Evolutionary conservation across 2,888 invertebrate species (phyloP), one percentile per base, ranked within the genome.

Genomic region (Barypeithes pellucidus): DNA sequence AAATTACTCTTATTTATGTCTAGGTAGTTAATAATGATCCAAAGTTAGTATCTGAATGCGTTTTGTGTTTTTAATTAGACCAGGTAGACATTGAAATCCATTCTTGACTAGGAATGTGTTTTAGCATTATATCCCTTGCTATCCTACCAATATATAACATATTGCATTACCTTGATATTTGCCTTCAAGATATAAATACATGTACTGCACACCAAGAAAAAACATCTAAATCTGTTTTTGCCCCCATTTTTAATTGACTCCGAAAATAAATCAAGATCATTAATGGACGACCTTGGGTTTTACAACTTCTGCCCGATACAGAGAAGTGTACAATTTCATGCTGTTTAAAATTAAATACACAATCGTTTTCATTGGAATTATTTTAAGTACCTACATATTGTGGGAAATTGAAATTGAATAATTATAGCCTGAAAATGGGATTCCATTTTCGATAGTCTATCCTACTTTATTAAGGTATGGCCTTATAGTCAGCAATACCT

Each of bases 261-360:
- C 54, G 33, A 57, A 57, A 57, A 57, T 57, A 57, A 57, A 57
- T 57, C 54, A 18, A 33, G 54, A 36, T 18, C 36, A 33, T 16
- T 57, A 33, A 16, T 8, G 33, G 33, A 11, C 16, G 18, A 57
- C 54, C 54, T 57, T 57, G 54, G 54, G 33, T 57, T 50, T 33
- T 54, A 54, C 29, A 54, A 54, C 33, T 41, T 16, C 43, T 57
- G 16, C 33, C 54, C 0, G 33, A 16, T 29, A 11, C 16, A 33
- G 50, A 24, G 50, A 43, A 1, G 43, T 43, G 43, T 43, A 43
- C 14, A 43, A 43, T 43, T 43, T 43, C n/a, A 8, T 8, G 16
- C 3, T 43, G 43, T 43, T 43, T 7, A 14, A 16, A 43, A 43
- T 14, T 4, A 43, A 16, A 43, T 43, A 43, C 12, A 41, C 41